These are phyloP conservation scores for Drosophila parthenogenetica DNA, from an alignment of 2,888 invertebrate species.

Conservation along the genomic window DNA sequence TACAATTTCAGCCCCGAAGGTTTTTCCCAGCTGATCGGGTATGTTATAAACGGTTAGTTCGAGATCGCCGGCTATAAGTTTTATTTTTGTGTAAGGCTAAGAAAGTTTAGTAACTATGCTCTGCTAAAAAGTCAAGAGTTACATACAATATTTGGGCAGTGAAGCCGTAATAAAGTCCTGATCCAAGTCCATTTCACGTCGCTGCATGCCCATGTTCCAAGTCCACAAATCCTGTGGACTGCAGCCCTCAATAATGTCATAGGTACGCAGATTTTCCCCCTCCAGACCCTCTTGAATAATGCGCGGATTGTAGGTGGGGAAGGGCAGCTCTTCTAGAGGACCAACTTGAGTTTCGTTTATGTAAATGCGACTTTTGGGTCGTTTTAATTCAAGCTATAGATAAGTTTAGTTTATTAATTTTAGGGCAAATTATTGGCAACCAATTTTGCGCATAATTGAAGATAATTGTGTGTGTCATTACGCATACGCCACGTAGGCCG, in stretches of 20 bases:
- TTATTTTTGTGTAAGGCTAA: conserved; percentile 34
- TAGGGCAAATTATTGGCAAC: not conserved
- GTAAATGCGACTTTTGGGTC: conserved; percentile 82
- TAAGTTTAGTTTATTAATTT: not conserved
- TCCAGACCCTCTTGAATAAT: conserved; percentile 80
- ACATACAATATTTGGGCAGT: conserved; percentile 74
- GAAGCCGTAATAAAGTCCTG: conserved; percentile 64
- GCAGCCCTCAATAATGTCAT: conserved; percentile 74
- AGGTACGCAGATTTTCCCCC: conserved; percentile 66
- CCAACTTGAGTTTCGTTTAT: conserved; percentile 80
- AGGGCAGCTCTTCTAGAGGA: conserved; percentile 68
- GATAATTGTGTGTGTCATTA: conserved; percentile 36
- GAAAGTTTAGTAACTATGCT: conserved; percentile 18
- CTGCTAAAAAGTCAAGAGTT: not conserved
- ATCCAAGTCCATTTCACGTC: conserved; percentile 71
- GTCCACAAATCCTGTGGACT: conserved; percentile 77
- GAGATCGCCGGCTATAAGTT: conserved; percentile 56
- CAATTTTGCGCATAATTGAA: conserved; percentile 8
- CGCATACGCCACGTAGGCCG: conserved; percentile 48
- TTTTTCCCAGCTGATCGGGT: conserved; percentile 81
- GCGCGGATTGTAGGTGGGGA: conserved; percentile 82
- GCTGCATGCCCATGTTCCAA: conserved; percentile 78
- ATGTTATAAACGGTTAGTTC: conserved; percentile 72
- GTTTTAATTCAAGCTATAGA: conserved; percentile 79
- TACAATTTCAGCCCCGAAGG: conserved; percentile 77